Percentiles rank a stretch among this genome's conserved stretches.
Evolutionary conservation across 2,888 invertebrate species (phyloP).

Genomic region (Spialia ferax): DNA sequence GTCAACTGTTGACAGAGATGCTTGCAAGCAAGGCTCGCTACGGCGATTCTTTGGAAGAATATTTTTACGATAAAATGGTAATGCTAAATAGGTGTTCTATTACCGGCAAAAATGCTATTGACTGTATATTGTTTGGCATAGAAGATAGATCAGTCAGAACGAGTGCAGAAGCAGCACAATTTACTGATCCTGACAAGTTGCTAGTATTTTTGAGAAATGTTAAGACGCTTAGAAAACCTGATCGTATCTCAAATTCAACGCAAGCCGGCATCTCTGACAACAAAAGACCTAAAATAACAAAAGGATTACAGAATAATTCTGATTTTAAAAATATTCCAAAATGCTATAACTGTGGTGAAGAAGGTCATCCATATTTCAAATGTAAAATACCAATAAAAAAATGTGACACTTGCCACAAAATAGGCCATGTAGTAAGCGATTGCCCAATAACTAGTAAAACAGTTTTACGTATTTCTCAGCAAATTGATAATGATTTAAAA

Average conservation of each 20-base stretch:
- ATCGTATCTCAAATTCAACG: not conserved
- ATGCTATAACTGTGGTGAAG: constrained; percentile 45
- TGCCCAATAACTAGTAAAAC: constrained; percentile 13
- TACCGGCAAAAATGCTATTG: constrained; percentile 42
- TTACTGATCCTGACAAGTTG: constrained; percentile 45
- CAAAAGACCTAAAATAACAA: not conserved
- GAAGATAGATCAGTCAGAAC: constrained; percentile 45
- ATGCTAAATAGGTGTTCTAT: constrained; percentile 45
- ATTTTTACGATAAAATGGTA: constrained; percentile 47
- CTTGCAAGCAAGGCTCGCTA: constrained; percentile 11
- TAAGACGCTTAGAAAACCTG: constrained; percentile 18
- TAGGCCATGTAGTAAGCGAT: constrained; percentile 17
- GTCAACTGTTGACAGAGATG: constrained; percentile 19
- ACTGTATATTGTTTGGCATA: constrained; percentile 45
- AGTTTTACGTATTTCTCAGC: constrained; percentile 14
- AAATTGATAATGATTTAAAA: constrained; percentile 6
- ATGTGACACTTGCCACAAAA: constrained; percentile 41
- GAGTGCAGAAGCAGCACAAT: constrained; percentile 46
- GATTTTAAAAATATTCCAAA: constrained; percentile 20
- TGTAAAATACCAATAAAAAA: constrained; percentile 44
- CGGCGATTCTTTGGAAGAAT: constrained; percentile 41
- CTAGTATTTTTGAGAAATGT: constrained; percentile 44
- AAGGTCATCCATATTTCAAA: constrained; percentile 42
- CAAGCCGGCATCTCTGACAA: not conserved
- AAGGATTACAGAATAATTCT: not conserved